These are phyloP conservation scores for Limnephilus marmoratus DNA, from an alignment of 2,888 invertebrate genomes.

Conservation along the genomic window DNA sequence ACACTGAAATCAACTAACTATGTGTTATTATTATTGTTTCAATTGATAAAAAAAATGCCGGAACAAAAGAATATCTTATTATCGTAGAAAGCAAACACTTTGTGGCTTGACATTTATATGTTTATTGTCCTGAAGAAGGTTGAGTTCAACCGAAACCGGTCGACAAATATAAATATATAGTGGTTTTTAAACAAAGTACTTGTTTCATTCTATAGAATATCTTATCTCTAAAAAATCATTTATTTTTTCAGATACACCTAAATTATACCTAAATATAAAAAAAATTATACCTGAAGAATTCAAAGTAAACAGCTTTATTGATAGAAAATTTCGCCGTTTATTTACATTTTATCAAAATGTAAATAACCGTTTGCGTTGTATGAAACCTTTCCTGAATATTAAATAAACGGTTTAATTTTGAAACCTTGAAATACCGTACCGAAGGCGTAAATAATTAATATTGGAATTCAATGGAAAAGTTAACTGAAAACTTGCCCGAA, in stretches of 20 bases:
- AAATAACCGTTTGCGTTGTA: conserved; percentile 22
- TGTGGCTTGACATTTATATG: no score
- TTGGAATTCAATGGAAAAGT: conserved; percentile 35
- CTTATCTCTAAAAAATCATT: background rate
- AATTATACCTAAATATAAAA: background rate
- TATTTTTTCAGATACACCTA: background rate
- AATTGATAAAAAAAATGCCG: no score
- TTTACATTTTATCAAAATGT: background rate
- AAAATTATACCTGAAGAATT: background rate
- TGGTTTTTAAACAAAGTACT: no score
- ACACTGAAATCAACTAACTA: no score
- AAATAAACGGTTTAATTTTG: conserved; percentile 4
- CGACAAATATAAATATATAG: no score
- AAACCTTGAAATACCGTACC: conserved; percentile 18
- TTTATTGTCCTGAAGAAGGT: no score
- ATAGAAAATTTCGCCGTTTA: background rate
- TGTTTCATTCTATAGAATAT: no score
- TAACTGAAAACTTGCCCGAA: conserved; percentile 40
- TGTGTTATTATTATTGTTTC: no score
- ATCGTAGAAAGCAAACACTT: no score
- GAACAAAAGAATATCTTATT: no score
- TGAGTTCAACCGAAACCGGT: no score
- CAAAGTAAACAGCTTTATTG: conserved; percentile 19
- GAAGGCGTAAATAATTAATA: conserved; percentile 44
- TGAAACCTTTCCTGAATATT: conserved; percentile 21